phyloP scores from a whole-genome alignment of 2,888 invertebrate species.

The Cheilosia impressa region DNA sequence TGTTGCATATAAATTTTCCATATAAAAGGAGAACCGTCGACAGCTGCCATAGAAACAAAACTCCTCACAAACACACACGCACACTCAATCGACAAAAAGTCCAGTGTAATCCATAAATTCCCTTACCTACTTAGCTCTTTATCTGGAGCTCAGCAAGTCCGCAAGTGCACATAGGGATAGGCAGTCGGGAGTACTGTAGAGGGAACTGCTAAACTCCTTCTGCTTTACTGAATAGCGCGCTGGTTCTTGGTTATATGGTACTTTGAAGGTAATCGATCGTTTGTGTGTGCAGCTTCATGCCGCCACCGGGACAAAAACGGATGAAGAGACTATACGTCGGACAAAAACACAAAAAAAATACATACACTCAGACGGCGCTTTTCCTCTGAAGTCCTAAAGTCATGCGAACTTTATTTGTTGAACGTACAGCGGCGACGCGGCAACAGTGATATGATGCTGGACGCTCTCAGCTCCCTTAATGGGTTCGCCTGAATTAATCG shows the following conservation, averaged over 20 bases:
- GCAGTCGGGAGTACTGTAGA: slow-evolving; percentile 5
- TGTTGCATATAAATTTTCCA: slow-evolving; percentile 63
- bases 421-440: slow-evolving; percentile 17
- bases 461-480: slow-evolving; percentile 63
- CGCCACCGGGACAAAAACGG: slow-evolving; percentile 31
- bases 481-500: slow-evolving; percentile 83
- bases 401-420: slow-evolving; percentile 81
- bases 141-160: slow-evolving; percentile 61
- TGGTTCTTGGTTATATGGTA: slow-evolving; percentile 10
- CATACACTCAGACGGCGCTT: slow-evolving; percentile 40
- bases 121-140: slow-evolving; percentile 70
- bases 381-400: slow-evolving; percentile 73
- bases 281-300: slow-evolving; percentile 70
- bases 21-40: slow-evolving; percentile 72
- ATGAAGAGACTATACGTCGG: slow-evolving; percentile 37
- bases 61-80: slow-evolving; percentile 36
- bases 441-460: slow-evolving; percentile 45
- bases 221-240: slow-evolving; percentile 25
- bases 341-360: slow-evolving; percentile 19
- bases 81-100: slow-evolving; percentile 50
- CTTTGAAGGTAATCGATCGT: slow-evolving; percentile 75
- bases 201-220: slow-evolving; percentile 3
- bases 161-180: slow-evolving; percentile 1
- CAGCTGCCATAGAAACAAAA: slow-evolving; percentile 69
- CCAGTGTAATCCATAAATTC: slow-evolving; percentile 73